Base-by-base conservation (phyloP, 2,888 invertebrate genomes). In the Hemicrepidius hirtus region DNA sequence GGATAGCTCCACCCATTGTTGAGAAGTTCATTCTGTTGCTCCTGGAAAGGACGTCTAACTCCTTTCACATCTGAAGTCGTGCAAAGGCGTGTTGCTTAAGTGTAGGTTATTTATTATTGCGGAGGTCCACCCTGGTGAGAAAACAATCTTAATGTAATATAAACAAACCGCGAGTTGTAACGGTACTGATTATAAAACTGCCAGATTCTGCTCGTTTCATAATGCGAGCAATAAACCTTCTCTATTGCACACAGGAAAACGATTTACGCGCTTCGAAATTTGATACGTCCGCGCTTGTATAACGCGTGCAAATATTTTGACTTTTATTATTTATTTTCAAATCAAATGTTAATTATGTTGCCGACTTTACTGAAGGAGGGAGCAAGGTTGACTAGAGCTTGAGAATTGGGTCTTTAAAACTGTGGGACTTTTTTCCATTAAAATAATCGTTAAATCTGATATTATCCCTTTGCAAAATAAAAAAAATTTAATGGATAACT, bases 1-100 rank as follows among this genome's bases (percentile, higher is more conserved):
- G 64, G 63, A 57, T 44, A 57, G 60, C 73, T 73, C 69, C 73
- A 73, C 73, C 73, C 66, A 67, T 73, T 55, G 18, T 55, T 60
- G 49, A 65, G 60, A 41, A 67, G 66, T 62, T 70, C 66, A 59
- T 35, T 57, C 63, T 60, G 62, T 16, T 59, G 63, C 73, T 75
- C 69, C 73, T 73, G 75, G 40, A 75, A 69, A 63, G 67, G 60
- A 62, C 65, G 50, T 68, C 64, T 53, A 69, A 71, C 64, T 71
- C 74, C 75, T 75, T 75, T 75, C 75, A 74, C 75, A 75, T 69
- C 60, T 63, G 35, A 74, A 71, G 55, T 75, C 75, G 75, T 75
- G 75, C 74, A 53, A 53, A 75, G 75, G 75, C 75, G 75, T 75
- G 75, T 75, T 74, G 60, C 63, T 71, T 74, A 71, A 74, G 75